Percentiles rank a stretch among this genome's conserved stretches.
Conservation (phyloP, 2,888 invertebrate genomes). For the Diaprepes abbreviatus region DNA sequence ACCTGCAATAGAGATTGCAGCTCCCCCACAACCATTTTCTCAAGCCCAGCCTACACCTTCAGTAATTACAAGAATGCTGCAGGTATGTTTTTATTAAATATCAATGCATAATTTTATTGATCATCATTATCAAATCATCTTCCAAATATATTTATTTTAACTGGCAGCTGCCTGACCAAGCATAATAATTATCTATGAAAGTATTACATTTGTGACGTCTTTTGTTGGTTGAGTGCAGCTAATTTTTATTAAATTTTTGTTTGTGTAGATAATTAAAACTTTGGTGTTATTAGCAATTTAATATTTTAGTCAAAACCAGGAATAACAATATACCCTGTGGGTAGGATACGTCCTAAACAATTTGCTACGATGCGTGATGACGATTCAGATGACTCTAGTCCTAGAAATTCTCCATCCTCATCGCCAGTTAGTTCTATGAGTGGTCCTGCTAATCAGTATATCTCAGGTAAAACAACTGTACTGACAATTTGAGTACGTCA, state of each 20-base stretch:
- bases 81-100: no score
- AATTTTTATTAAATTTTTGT: no score
- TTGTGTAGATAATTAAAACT: no score
- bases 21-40: constrained; percentile 70
- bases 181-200: no score
- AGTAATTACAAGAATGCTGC: constrained; percentile 76
- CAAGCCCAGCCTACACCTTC: constrained; percentile 70
- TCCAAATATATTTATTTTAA: no score
- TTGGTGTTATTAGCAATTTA: no score
- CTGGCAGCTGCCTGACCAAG: no score
- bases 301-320: constrained; percentile 51
- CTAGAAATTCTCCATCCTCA: constrained; percentile 42
- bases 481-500: no score
- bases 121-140: no score
- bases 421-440: constrained; percentile 34
- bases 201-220: no score
- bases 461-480: constrained; percentile 52
- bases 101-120: no score
- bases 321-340: constrained; percentile 56
- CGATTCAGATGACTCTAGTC: constrained; percentile 54
- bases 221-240: no score
- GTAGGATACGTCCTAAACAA: constrained; percentile 60
- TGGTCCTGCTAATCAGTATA: constrained; percentile 52
- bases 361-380: constrained; percentile 60
- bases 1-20: constrained; percentile 63